Evolutionary conservation across 2,113 vertebrate species (phyloP).

Genomic region (Arvicanthis niloticus): DNA sequence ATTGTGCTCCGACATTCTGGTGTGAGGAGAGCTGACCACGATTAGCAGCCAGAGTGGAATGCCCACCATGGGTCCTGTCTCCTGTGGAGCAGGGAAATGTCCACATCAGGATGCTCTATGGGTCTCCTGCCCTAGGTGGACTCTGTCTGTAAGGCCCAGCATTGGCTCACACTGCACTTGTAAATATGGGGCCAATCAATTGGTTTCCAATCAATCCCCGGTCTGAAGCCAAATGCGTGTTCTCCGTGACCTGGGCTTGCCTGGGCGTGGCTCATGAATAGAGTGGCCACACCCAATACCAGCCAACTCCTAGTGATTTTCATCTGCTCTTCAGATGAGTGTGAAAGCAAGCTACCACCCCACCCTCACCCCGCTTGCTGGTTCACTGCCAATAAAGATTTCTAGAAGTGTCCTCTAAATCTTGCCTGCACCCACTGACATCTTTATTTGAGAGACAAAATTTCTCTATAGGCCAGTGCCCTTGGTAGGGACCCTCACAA

Average conservation of each 20-base stretch:
- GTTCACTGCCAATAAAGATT: not conserved
- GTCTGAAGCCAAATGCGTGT: not conserved
- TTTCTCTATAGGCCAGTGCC: not conserved
- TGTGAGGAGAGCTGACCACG: no score
- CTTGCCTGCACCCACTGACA: not conserved
- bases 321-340: not conserved
- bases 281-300: not conserved
- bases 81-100: not conserved
- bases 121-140: not conserved
- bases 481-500: not conserved
- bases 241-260: not conserved
- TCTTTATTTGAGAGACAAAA: not conserved
- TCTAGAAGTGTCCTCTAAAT: conserved; percentile 8
- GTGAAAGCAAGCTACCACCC: not conserved
- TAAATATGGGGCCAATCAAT: not conserved
- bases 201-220: not conserved
- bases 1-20: not conserved
- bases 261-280: not conserved
- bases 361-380: not conserved
- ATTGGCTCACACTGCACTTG: no score
- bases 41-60: not conserved
- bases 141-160: not conserved
- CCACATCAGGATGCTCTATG: not conserved
- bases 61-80: no score
- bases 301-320: not conserved